Conservation (phyloP, 2,888 invertebrate species). For the Harpalus rufipes region DNA sequence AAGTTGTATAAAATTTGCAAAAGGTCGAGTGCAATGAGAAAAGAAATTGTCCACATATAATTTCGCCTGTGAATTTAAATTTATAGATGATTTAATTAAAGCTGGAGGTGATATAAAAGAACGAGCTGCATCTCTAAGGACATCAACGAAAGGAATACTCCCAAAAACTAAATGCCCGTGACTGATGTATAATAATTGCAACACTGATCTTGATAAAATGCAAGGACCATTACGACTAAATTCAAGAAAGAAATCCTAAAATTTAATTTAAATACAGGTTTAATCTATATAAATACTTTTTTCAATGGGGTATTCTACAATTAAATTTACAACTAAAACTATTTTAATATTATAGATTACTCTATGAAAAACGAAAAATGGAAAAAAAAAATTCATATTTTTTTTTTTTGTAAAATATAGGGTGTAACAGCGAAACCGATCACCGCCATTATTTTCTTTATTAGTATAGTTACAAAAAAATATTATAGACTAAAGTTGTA, state of each 20-base stretch:
- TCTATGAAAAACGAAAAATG: too few species aligned
- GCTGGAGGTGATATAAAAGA: slow-evolving; percentile 94
- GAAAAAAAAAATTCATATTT: too few species aligned
- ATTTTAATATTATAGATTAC: too few species aligned
- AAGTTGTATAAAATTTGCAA: slow-evolving; percentile 91
- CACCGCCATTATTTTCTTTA: too few species aligned
- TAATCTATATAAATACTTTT: too few species aligned
- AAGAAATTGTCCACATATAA: slow-evolving; percentile 94
- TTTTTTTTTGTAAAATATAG: too few species aligned
- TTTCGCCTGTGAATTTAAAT: slow-evolving; percentile 86
- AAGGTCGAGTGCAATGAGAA: slow-evolving; percentile 90
- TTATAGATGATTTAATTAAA: slow-evolving; percentile 85
- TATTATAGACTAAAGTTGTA: too few species aligned
- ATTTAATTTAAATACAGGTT: slow-evolving; percentile 38
- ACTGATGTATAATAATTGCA: slow-evolving; percentile 89
- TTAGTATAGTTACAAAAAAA: too few species aligned
- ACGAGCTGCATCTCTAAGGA: slow-evolving; percentile 91
- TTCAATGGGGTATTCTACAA: too few species aligned
- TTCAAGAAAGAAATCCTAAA: slow-evolving; percentile 94
- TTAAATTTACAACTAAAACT: too few species aligned
- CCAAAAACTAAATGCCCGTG: slow-evolving; percentile 79
- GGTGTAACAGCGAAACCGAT: too few species aligned
- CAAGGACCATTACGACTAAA: slow-evolving; percentile 94
- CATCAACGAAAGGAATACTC: slow-evolving; percentile 85
- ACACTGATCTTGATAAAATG: slow-evolving; percentile 93